Percentiles rank a stretch among this genome's conserved stretches.
These are phyloP conservation scores for Pterois miles DNA, from an alignment of 2,797 vertebrate genomes.

Conservation along the genomic window DNA sequence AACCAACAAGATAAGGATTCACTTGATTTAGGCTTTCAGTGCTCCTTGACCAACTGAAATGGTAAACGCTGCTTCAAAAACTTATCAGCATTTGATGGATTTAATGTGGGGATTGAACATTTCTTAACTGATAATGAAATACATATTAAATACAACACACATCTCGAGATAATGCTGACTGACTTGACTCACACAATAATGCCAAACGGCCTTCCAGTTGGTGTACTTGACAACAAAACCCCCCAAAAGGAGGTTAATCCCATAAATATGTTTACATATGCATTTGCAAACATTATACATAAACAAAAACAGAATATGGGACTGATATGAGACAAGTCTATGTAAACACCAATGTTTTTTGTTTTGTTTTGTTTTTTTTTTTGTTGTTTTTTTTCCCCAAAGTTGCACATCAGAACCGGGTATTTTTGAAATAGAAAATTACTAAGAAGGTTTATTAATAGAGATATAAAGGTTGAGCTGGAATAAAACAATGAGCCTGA, in stretches of 20 bases:
- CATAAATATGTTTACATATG: background rate
- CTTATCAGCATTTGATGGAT: background rate
- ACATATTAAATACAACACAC: background rate
- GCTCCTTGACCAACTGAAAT: background rate
- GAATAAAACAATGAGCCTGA: slow-evolving; percentile 15
- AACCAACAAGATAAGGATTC: background rate
- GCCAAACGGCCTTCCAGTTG: background rate
- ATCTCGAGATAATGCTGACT: background rate
- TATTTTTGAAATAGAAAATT: slow-evolving; percentile 22
- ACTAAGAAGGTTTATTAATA: slow-evolving; percentile 22
- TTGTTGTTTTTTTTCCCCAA: no score
- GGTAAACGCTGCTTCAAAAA: background rate
- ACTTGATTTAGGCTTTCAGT: background rate
- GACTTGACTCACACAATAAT: background rate
- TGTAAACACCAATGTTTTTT: background rate
- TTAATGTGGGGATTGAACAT: background rate
- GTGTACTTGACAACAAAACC: background rate
- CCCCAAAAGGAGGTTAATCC: background rate
- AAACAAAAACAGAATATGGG: background rate
- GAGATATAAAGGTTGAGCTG: slow-evolving; percentile 6
- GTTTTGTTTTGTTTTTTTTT: no score
- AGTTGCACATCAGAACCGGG: background rate
- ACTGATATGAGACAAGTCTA: background rate
- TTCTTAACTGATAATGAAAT: background rate
- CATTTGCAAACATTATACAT: background rate